Evolutionary conservation across 1,140 invertebrate species (phyloP), one percentile per base, ranked within the genome.

Genomic region (Metopolophium dirhodum): DNA sequence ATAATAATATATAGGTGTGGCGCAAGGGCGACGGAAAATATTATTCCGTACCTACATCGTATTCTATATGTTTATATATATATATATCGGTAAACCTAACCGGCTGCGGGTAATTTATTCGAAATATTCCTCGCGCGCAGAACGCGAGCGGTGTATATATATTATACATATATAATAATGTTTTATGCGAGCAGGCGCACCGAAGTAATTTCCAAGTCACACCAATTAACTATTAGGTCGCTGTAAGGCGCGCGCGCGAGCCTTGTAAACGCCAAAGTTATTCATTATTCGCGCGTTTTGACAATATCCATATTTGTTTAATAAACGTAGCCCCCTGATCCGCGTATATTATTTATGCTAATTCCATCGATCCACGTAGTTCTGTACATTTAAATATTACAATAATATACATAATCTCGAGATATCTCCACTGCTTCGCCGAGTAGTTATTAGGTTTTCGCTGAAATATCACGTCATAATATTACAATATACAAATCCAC

Each of bases 141-240:
- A 86, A 14, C 41, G 3, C 41, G 41, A 0, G 41, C 51, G 22
- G 22, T 54, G 7, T 54, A 54, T 54, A 54, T 51, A 51, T 49
- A 49, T 49, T 47, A 47, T 47, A 47, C 9, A 49, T 37, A 41
- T 41, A 85, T 85, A 23, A 85, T 85, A 85, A 86, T 86, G 45
- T 86, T 86, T 86, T 86, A 86, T 86, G 83, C 83, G 83, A 41
- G 11, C 23, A 45, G 26, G 41, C 41, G 83, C 83, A 26, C 83
- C 83, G 37, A 86, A 86, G 83, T 86, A 45, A 86, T 86, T 86
- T 86, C 83, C 83, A 86, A 86, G 83, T 86, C 37, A 86, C 23
- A 86, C 37, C 83, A 45, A 86, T 86, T 86, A 86, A 41, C 37
- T 86, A 77, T 77, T 86, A 41, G 83, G 41, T 86, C 11, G 83